These are phyloP conservation scores for Zygogramma bicolorata DNA, from an alignment of 2,888 invertebrate species.

Conservation along the genomic window DNA sequence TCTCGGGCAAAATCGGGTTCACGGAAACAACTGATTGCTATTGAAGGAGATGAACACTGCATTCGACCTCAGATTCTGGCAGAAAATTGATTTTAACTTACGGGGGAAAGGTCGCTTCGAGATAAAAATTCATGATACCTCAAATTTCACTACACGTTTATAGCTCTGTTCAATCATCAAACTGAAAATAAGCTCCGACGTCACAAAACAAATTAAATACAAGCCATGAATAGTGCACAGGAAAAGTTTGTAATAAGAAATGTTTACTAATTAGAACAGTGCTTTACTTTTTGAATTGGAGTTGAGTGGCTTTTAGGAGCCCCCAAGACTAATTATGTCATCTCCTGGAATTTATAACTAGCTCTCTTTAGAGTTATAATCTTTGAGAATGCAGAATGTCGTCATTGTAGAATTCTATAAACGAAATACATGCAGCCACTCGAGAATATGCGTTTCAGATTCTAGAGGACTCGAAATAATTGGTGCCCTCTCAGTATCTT, in stretches of 20 bases:
- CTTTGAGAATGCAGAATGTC: background rate
- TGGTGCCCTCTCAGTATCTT: no score
- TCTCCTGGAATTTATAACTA: background rate
- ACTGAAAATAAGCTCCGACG: background rate
- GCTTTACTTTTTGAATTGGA: background rate
- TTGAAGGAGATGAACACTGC: no score
- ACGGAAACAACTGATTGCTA: no score
- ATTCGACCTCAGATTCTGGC: no score
- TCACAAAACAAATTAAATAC: slow-evolving; percentile 1
- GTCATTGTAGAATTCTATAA: background rate
- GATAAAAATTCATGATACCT: background rate
- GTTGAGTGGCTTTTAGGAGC: slow-evolving; percentile 1
- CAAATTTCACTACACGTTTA: background rate
- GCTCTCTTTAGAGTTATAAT: background rate
- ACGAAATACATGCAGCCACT: background rate
- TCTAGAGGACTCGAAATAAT: background rate
- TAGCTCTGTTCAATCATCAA: background rate
- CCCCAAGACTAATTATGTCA: slow-evolving; percentile 1
- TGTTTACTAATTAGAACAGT: background rate
- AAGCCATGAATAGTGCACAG: background rate
- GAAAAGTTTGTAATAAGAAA: background rate
- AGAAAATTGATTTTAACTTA: no score
- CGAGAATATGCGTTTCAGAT: background rate
- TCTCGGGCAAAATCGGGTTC: no score
- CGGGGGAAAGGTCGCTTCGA: no score